These are phyloP conservation scores for Rhysida immarginata DNA, from an alignment of 1,140 invertebrate genomes.

Conservation along the genomic window DNA sequence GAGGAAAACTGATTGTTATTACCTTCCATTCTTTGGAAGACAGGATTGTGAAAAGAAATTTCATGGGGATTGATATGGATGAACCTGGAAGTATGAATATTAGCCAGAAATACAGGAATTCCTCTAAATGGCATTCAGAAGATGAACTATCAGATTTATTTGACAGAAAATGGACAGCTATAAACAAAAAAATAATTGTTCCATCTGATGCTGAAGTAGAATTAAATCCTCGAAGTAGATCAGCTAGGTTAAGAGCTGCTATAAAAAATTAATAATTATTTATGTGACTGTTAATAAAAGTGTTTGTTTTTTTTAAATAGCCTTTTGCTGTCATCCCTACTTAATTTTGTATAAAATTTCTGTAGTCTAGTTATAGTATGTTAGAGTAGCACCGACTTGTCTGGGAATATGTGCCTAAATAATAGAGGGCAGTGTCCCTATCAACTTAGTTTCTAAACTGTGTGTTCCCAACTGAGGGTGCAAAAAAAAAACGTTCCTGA, in stretches of 20 bases:
- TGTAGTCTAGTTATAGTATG: no score
- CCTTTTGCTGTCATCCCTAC: no score
- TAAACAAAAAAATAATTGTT: conserved; percentile 64
- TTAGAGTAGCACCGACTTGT: no score
- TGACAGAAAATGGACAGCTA: conserved; percentile 48
- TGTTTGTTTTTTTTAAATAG: no score
- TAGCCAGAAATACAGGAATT: conserved; percentile 23
- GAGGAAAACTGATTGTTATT: conserved; percentile 61
- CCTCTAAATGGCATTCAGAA: conserved; percentile 25
- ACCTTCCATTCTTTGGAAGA: conserved; percentile 91
- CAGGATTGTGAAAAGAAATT: conserved; percentile 81
- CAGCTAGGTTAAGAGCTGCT: conserved; percentile 73
- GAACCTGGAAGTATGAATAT: conserved; percentile 20
- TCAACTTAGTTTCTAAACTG: no score
- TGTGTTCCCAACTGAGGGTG: no score
- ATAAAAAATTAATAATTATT: conserved; percentile 32
- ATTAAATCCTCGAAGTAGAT: conserved; percentile 64
- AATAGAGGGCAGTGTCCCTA: no score
- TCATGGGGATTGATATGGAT: conserved; percentile 56
- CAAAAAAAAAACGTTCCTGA: no score
- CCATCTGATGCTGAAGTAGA: conserved; percentile 56
- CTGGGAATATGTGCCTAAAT: no score
- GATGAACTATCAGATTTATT: conserved; percentile 43
- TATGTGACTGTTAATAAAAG: background rate
- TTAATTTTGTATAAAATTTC: no score